A percentile compares a stretch with the other conserved stretches of the same genome.
Evolutionary conservation across 1,140 invertebrate genomes (phyloP).

Genomic region (Sipha flava): DNA sequence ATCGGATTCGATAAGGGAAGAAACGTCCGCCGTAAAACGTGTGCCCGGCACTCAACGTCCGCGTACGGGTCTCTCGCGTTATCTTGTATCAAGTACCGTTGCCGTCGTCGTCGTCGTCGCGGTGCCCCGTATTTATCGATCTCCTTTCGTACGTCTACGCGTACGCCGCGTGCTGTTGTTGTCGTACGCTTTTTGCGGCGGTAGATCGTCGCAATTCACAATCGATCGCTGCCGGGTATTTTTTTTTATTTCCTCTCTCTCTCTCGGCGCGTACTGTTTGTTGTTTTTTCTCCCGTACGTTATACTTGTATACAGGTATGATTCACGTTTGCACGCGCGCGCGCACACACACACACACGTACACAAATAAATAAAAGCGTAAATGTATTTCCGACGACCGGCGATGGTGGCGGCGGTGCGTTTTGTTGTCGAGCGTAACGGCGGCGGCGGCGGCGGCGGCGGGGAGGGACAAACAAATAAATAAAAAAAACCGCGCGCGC

Average conservation of each 20-base stretch:
- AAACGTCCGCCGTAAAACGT: too few species aligned
- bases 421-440: not conserved
- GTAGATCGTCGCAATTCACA: slow-evolving; percentile 6
- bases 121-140: too few species aligned
- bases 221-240: not conserved
- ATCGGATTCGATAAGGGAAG: too few species aligned
- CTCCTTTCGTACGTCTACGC: too few species aligned
- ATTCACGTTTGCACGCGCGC: not conserved
- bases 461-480: too few species aligned
- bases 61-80: too few species aligned
- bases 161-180: too few species aligned
- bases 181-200: not conserved
- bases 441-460: too few species aligned
- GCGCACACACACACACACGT: not conserved
- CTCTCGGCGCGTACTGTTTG: not conserved
- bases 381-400: not conserved
- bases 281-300: too few species aligned
- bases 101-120: not conserved
- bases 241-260: not conserved
- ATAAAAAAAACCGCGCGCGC: too few species aligned
- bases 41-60: too few species aligned
- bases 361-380: not conserved
- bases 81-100: slow-evolving; percentile 23
- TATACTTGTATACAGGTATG: too few species aligned
- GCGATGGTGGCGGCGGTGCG: not conserved